A percentile compares a stretch with the other conserved stretches of the same genome.
Evolutionary conservation across 1,140 invertebrate genomes (phyloP).

Genomic region (Lepidurus arcticus): DNA sequence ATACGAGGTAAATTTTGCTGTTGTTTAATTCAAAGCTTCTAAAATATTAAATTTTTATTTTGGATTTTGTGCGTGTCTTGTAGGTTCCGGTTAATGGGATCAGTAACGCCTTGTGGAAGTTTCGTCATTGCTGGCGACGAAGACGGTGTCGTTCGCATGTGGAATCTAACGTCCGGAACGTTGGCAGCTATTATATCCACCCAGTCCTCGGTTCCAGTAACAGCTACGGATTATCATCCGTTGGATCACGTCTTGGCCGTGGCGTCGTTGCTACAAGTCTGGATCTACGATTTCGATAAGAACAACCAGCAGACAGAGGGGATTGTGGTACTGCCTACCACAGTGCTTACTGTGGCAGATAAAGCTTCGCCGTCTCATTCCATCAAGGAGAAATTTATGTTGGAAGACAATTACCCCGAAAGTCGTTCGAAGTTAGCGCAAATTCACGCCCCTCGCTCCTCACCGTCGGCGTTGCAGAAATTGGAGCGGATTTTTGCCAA

Average conservation of each 20-base stretch:
- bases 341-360: background rate
- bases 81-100: constrained; percentile 4
- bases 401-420: background rate
- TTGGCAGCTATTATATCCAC: constrained; percentile 7
- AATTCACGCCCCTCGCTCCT: background rate
- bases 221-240: constrained; percentile 23
- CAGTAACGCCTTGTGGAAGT: constrained; percentile 23
- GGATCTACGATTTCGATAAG: background rate
- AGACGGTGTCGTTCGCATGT: constrained; percentile 26
- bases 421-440: background rate
- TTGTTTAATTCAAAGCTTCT: constrained; percentile 6
- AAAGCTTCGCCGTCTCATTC: background rate
- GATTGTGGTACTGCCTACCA: constrained; percentile 1
- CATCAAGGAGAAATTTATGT: background rate
- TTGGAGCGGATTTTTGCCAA: constrained; percentile 28
- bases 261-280: background rate
- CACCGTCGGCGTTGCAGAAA: constrained; percentile 7
- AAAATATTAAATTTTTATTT: background rate
- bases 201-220: background rate
- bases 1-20: background rate
- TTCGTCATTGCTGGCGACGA: constrained; percentile 25
- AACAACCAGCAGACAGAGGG: background rate
- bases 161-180: constrained; percentile 9
- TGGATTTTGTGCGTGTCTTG: background rate
- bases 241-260: background rate